Conservation (phyloP, 2,888 invertebrate genomes). For the Pristionchus entomophagus region DNA sequence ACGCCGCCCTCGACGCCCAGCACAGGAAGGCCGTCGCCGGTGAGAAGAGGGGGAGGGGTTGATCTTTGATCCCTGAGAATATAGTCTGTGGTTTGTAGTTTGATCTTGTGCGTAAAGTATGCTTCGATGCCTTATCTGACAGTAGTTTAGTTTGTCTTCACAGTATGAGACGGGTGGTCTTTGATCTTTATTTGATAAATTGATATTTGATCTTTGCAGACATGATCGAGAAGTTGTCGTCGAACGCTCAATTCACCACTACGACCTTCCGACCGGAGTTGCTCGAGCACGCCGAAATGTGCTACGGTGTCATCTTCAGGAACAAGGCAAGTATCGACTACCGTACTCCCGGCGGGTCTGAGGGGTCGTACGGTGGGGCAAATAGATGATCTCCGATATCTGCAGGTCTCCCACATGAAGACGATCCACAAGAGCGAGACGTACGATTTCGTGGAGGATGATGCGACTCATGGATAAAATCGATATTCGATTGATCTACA, state of each 20-base stretch:
- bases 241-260: constrained; percentile 97
- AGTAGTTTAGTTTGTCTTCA: too few relatives aligned
- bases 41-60: constrained; percentile 50
- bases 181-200: not conserved
- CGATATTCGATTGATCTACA: not conserved
- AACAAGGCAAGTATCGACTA: constrained; percentile 78
- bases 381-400: not conserved
- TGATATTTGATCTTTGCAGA: constrained; percentile 75
- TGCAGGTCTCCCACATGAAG: constrained; percentile 88
- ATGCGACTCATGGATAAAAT: constrained; percentile 77
- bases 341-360: not conserved
- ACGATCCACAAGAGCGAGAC: constrained; percentile 96
- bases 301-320: constrained; percentile 93
- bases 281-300: constrained; percentile 96
- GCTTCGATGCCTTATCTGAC: too few relatives aligned
- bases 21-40: constrained; percentile 93
- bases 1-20: constrained; percentile 97
- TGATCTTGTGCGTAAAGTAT: too few relatives aligned
- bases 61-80: constrained; percentile 18
- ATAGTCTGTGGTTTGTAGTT: too few relatives aligned
- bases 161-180: too few relatives aligned
- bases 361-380: not conserved
- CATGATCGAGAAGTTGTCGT: constrained; percentile 96
- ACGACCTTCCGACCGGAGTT: constrained; percentile 98
- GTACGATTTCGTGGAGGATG: constrained; percentile 98